Base-by-base conservation (phyloP, 2,113 vertebrate species). In the Hiodon alosoides region DNA sequence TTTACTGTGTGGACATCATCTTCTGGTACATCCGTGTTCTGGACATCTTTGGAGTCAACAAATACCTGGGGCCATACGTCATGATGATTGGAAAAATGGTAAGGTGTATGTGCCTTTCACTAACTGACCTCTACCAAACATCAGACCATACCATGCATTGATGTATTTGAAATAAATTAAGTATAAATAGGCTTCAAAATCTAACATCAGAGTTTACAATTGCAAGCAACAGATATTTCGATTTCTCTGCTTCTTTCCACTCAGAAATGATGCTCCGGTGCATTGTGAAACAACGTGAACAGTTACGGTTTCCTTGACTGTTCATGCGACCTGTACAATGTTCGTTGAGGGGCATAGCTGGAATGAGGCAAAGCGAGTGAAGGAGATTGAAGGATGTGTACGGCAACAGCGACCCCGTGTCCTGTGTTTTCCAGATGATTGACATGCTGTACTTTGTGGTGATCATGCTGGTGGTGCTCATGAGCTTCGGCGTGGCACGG, bases 1-100 rank as follows among this genome's bases (percentile, higher is more conserved):
- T 99, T 85, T 99, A 99, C 89, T 99, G 96, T 0, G 94, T 99
- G 57, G 96, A 98, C 84, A 98, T 99, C 1, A 98, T 99, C 85
- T 97, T 98, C 92, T 99, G 97, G 97, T 99, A 99, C 87, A 98
- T 99, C 67, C 94, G 96, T 0, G 96, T 99, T 10, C 85, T 99
- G 67, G 97, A 98, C 89, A 99, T 99, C 88, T 99, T 99, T 76
- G 97, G 97, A 17, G 97, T 99, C 79, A 99, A 99, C 92, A 99
- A 99, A 71, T 99, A 99, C 58, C 88, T 99, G 78, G 97, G 97
- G 72, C 97, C 96, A 61, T 99, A 99, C 6, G 97, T 98, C 82
- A 99, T 99, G 97, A 99, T 99, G 97, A 99, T 99, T 72, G 97
- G 97, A 69, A 99, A 99, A 85, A 99, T 98, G 97, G 97, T 98